phyloP scores from a whole-genome alignment of 2,888 invertebrate genomes.

The Ceramica pisi region DNA sequence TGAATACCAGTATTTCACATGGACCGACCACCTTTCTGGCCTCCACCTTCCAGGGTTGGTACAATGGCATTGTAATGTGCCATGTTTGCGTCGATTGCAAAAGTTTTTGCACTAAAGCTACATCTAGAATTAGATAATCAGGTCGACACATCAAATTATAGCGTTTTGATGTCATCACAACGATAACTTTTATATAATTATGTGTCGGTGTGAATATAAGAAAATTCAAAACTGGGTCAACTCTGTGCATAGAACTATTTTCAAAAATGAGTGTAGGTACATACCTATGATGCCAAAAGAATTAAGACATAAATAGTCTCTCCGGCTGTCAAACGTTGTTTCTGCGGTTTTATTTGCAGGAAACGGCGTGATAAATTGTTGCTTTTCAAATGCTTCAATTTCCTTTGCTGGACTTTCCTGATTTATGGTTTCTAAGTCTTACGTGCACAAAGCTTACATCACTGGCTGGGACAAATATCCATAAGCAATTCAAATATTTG shows the following conservation, averaged over 20 bases:
- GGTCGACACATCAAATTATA: conserved; percentile 23
- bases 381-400: conserved; percentile 17
- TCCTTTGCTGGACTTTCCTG: conserved; percentile 8
- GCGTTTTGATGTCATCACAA: conserved; percentile 17
- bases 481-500: conserved; percentile 45
- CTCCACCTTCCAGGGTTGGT: no score
- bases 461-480: conserved; percentile 27
- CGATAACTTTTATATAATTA: conserved; percentile 33
- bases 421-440: conserved; percentile 15
- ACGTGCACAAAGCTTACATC: conserved; percentile 23
- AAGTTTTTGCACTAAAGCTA: background rate
- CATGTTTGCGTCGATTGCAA: background rate
- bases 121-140: conserved; percentile 15
- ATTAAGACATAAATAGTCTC: conserved; percentile 26
- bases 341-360: conserved; percentile 14
- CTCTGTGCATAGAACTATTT: conserved; percentile 49
- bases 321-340: conserved; percentile 2
- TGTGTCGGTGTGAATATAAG: conserved; percentile 16
- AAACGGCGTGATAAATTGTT: conserved; percentile 15
- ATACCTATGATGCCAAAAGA: conserved; percentile 23
- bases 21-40: no score
- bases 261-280: conserved; percentile 20
- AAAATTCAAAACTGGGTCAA: conserved; percentile 35
- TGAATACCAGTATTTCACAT: no score
- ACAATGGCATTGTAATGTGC: no score